Evolutionary conservation across 2,113 vertebrate species (phyloP), one percentile per base, ranked within the genome.

Genomic region (Protomyctophum bolini): DNA sequence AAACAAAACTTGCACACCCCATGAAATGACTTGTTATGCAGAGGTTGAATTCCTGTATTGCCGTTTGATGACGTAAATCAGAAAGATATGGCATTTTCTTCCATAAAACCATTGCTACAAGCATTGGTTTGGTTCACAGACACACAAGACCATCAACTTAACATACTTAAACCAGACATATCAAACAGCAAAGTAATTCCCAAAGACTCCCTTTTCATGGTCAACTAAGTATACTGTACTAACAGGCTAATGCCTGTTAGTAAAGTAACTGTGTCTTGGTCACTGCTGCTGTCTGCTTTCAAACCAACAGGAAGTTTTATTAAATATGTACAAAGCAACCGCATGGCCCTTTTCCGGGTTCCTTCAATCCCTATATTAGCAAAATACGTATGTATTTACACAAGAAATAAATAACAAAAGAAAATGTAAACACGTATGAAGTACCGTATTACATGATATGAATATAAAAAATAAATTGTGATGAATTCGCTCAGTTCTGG

Each of bases 331-430:
- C 87, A 89, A 49, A 21, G 79, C 78, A 74, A 73, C 70, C 46
- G n/a, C n/a, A 65, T 63, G 73, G 50, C 65, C 63, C 73, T 29
- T 55, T 63, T 63, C 69, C 68, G 48, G 6, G 57, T 15, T 8
- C 61, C 76, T 70, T 60, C 76, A 66, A 11, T 75, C 45, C 58
- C 72, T 70, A 64, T 80, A 76, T 88, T 82, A 87, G 79, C 82
- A 82, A 84, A 86, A 86, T 83, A 75, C 86, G 77, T 91, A 75
- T 87, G 77, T 91, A 91, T 90, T 89, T 86, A 91, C 89, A 89
- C 76, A 62, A 79, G 65, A 87, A 91, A 91, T 90, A 91, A 89
- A 92, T 90, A 80, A 81, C 7, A 68, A 72, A 75, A 63, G 76
- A 66, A 76, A 75, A 81, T 75, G 65, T 74, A 21, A 87, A 79